These are phyloP conservation scores for Galerucella pusilla DNA, from an alignment of 2,888 invertebrate species.

Conservation along the genomic window DNA sequence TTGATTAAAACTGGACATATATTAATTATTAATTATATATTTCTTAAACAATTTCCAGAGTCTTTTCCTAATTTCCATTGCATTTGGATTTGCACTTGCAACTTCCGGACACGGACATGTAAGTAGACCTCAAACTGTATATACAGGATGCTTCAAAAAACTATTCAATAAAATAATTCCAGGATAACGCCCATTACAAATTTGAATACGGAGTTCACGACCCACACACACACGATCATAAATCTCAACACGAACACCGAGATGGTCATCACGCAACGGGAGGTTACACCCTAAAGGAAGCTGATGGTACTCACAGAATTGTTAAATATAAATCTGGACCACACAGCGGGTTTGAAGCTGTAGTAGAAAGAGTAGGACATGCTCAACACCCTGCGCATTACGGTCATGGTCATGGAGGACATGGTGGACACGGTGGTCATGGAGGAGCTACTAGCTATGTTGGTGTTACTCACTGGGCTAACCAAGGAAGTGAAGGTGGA, in stretches of 20 bases:
- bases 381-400: conserved; percentile 54
- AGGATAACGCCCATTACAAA: conserved; percentile 55
- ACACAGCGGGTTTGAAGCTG: conserved; percentile 51
- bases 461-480: conserved; percentile 50
- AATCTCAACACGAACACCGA: conserved; percentile 61
- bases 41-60: background rate
- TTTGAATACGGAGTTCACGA: conserved; percentile 63
- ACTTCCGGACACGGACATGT: background rate
- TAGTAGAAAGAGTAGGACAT: conserved; percentile 51
- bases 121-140: background rate
- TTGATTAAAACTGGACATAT: no score
- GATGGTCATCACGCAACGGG: conserved; percentile 61
- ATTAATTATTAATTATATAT: no score
- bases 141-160: no score
- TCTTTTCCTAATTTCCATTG: background rate
- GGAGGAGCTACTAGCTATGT: conserved; percentile 49
- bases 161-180: background rate
- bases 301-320: conserved; percentile 62
- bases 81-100: background rate
- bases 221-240: conserved; percentile 61
- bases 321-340: conserved; percentile 57
- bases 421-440: conserved; percentile 18
- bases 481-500: conserved; percentile 40
- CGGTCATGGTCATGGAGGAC: conserved; percentile 31
- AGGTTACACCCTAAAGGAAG: conserved; percentile 59